A percentile compares a stretch with the other conserved stretches of the same genome.
Evolutionary conservation across 2,888 invertebrate genomes (phyloP).

Genomic region (Scaptomyza cyrtandrae): DNA sequence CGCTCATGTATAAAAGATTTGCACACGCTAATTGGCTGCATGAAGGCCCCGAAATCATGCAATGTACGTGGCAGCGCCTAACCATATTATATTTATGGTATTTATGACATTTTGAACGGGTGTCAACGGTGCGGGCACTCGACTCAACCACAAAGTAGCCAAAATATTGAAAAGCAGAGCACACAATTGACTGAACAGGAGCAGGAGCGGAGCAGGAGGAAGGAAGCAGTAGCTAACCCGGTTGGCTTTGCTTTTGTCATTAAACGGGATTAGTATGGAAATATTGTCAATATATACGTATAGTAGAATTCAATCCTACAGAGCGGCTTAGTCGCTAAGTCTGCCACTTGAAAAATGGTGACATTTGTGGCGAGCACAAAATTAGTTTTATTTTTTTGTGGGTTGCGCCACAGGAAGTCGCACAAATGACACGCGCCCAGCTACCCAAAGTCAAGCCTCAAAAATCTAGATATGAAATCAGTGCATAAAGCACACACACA

Average conservation of each 20-base stretch:
- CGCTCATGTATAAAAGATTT: conserved; percentile 72
- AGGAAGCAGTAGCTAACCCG: conserved; percentile 27
- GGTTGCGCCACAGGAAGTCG: conserved; percentile 62
- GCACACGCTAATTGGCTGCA: conserved; percentile 73
- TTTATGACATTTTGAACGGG: conserved; percentile 61
- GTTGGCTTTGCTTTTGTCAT: conserved; percentile 66
- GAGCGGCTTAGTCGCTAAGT: conserved; percentile 60
- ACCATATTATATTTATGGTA: conserved; percentile 32
- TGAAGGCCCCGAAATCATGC: conserved; percentile 29
- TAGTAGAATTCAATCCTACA: conserved; percentile 28
- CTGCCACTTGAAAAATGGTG: conserved; percentile 72
- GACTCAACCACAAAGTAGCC: conserved; percentile 73
- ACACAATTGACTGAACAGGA: conserved; percentile 51
- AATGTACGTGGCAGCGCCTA: conserved; percentile 17
- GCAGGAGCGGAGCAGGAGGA: conserved; percentile 1
- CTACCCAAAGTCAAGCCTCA: conserved; percentile 63
- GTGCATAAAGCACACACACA: conserved; percentile 29
- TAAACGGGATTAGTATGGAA: conserved; percentile 70
- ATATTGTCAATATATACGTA: conserved; percentile 34
- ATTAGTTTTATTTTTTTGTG: conserved; percentile 57
- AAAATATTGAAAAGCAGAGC: conserved; percentile 66
- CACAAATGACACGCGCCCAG: conserved; percentile 66
- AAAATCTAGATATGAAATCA: conserved; percentile 48
- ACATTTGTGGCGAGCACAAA: conserved; percentile 67
- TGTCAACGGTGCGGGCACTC: conserved; percentile 61